These are phyloP conservation scores for Tiliqua scincoides DNA, from an alignment of 2,113 vertebrate species.

Conservation along the genomic window DNA sequence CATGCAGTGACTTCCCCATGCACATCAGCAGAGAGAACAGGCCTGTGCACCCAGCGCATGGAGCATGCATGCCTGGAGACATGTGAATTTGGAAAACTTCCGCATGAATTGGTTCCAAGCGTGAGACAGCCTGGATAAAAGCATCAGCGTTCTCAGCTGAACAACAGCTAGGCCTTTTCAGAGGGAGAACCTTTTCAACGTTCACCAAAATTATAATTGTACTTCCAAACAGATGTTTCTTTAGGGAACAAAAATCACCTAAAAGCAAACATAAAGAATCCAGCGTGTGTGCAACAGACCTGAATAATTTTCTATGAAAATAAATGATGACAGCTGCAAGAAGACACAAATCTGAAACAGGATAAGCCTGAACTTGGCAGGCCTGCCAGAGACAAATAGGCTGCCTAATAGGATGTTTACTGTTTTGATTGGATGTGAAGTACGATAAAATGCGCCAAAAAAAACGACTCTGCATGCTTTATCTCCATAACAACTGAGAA, in stretches of 20 bases:
- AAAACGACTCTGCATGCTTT: conserved; percentile 52
- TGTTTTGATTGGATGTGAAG: conserved; percentile 74
- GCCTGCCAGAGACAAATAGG: conserved; percentile 81
- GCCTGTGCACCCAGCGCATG: background rate
- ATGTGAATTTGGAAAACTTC: background rate
- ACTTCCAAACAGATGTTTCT: conserved; percentile 19
- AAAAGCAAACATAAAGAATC: background rate
- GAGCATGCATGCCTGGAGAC: background rate
- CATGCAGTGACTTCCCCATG: too few species aligned
- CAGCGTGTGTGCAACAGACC: background rate
- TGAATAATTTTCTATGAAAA: conserved; percentile 32
- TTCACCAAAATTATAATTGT: background rate
- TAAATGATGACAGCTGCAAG: conserved; percentile 60
- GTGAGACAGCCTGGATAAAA: background rate
- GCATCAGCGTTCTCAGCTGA: background rate
- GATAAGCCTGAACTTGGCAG: conserved; percentile 75
- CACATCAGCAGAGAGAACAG: too few species aligned
- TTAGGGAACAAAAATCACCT: background rate
- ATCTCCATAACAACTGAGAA: conserved; percentile 76
- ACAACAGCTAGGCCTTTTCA: background rate
- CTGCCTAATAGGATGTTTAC: conserved; percentile 83
- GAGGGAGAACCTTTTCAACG: background rate
- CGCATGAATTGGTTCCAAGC: background rate
- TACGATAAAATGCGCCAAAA: conserved; percentile 67
- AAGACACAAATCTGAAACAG: conserved; percentile 77